Base-by-base conservation (phyloP, 2,888 invertebrate genomes). In the Heliconius cydno region DNA sequence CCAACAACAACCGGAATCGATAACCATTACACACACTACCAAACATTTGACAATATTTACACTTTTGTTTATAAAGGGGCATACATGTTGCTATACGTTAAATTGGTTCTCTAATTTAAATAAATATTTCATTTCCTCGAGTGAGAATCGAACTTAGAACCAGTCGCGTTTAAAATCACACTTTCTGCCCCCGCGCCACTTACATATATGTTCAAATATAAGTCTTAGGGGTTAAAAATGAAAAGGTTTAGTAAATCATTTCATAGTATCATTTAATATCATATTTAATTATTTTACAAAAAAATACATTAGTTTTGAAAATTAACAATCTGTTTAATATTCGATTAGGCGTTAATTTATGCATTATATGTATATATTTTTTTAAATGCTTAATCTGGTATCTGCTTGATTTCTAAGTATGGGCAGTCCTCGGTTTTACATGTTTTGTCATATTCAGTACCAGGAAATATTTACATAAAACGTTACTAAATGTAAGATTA, bases 221-320 rank as follows among this genome's bases (percentile, higher is more conserved):
- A 46, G 15, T 46, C 15, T 46, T 19, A 52, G 10, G 57, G 10
- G 22, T 57, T 57, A 57, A n/a, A 10, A 60, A 60, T n/a, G 3
- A 60, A 60, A 63, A 63, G 25, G 4, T 13, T 15, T 28, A 7
- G 13, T 28, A 28, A 25, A 41, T 68, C 41, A 13, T 68, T 68
- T 41, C 38, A 68, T n/a, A 68, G 12, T 66, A 34, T 68, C 22
- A 41, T 68, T 68, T 68, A 68, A 68, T 60, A 60, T 68, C 4
- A 22, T 22, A 68, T 68, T 68, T 68, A 25, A 38, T 68, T 68
- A 68, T 41, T 68, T 41, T 68, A 41, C 38, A 68, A 41, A 68
- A 68, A 68, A 68, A 68, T 68, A n/a, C 68, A 68, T 41, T 34
- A 68, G 3, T 41, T 68, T 68, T 68, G n/a, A 68, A 15, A 41